These are phyloP conservation scores for Diadromus collaris DNA, from an alignment of 2,888 invertebrate genomes.

Conservation along the genomic window DNA sequence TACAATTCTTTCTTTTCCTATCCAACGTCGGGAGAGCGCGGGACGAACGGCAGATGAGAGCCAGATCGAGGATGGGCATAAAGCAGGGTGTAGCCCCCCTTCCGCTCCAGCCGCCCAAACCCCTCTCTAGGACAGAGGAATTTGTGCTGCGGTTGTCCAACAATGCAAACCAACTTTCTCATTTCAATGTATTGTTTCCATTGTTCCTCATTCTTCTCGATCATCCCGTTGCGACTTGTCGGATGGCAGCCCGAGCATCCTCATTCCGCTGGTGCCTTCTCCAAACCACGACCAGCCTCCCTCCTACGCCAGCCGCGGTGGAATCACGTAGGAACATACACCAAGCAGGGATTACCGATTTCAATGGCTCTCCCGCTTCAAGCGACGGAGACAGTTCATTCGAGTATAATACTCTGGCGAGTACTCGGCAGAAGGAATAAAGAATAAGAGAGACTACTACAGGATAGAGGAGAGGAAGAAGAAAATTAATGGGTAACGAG, in stretches of 20 bases:
- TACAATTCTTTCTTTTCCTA: constrained; percentile 54
- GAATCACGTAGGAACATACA: constrained; percentile 21
- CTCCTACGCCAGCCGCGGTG: constrained; percentile 29
- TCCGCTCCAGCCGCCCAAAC: constrained; percentile 66
- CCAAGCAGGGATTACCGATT: constrained; percentile 63
- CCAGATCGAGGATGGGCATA: constrained; percentile 28
- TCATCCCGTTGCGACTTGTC: constrained; percentile 65
- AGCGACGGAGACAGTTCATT: constrained; percentile 49
- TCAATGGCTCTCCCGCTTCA: constrained; percentile 54
- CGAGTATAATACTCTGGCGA: constrained; percentile 45
- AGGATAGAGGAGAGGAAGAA: constrained; percentile 17
- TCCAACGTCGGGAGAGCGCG: constrained; percentile 27
- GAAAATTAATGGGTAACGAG: constrained; percentile 33
- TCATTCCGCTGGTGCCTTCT: constrained; percentile 57
- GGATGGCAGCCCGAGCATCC: constrained; percentile 61
- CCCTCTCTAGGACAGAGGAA: constrained; percentile 61
- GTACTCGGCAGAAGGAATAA: constrained; percentile 41
- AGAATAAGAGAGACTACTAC: constrained; percentile 41
- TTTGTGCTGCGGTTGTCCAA: constrained; percentile 71
- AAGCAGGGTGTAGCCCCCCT: constrained; percentile 38
- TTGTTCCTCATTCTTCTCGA: constrained; percentile 72
- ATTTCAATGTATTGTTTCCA: constrained; percentile 78
- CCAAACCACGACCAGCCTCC: constrained; percentile 13
- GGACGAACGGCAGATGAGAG: constrained; percentile 25
- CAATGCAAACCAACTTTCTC: constrained; percentile 79